Percentiles rank a stretch among this genome's conserved stretches.
phyloP scores from a whole-genome alignment of 2,797 vertebrate species.

The Danio jaintianensis region DNA sequence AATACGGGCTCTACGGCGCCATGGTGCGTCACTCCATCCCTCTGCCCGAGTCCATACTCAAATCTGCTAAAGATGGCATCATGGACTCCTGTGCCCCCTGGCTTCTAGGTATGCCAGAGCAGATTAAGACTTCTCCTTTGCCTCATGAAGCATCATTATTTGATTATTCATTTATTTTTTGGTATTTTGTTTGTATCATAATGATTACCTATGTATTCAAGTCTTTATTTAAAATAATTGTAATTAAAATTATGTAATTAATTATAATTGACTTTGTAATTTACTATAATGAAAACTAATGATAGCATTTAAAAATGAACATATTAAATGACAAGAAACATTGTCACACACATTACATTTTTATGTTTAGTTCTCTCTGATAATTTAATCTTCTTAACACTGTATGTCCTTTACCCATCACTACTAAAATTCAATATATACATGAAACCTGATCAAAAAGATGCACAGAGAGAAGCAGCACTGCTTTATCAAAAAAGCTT shows the following conservation, averaged over 20 bases:
- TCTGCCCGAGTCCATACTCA: constrained; percentile 97
- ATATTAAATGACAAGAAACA: not conserved
- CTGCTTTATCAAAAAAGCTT: not conserved
- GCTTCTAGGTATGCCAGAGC: constrained; percentile 86
- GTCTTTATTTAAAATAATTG: too few relatives aligned
- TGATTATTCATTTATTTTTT: too few relatives aligned
- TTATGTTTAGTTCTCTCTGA: not conserved
- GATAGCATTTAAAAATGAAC: too few relatives aligned
- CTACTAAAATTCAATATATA: not conserved
- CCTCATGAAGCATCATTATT: too few relatives aligned
- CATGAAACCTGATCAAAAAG: not conserved
- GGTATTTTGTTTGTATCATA: too few relatives aligned
- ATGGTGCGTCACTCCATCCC: constrained; percentile 99
- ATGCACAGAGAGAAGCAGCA: not conserved
- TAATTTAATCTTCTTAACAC: not conserved
- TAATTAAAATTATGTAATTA: not conserved
- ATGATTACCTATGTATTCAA: too few relatives aligned
- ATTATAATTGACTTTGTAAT: not conserved
- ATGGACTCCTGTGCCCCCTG: constrained; percentile 99
- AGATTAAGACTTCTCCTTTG: not conserved
- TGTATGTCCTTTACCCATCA: not conserved
- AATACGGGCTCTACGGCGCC: constrained; percentile 95
- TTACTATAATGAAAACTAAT: too few relatives aligned
- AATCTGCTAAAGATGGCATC: constrained; percentile 98
- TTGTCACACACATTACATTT: not conserved